Base-by-base conservation (phyloP, 2,113 vertebrate species). In the Galbula dea region DNA sequence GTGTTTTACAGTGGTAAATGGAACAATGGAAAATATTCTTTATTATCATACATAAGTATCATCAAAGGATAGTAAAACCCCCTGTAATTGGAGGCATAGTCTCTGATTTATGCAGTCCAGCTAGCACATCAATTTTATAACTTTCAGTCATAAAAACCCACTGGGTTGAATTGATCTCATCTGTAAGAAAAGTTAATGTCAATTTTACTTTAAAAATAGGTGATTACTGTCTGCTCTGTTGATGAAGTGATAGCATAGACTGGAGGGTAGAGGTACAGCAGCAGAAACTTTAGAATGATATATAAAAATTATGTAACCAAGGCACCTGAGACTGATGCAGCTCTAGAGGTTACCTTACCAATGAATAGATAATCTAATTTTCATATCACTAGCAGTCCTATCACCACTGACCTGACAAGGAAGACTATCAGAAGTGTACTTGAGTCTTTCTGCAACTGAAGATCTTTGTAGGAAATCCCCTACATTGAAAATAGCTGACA, bases 221-320 rank as follows among this genome's bases (percentile, higher is more conserved):
- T 23, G 10, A 34, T 88, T 62, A 32, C 20, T 63, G 52, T 3
- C 48, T 86, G 21, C n/a, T 83, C 3, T 77, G 58, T 61, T 79
- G 55, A 23, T 68, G 19, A 81, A 85, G 51, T 24, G 27, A 4
- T 39, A 14, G 24, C 19, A 27, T 36, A 39, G 36, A 2, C n/a
- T 67, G 48, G 34, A 93, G 15, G 43, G 11, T 7, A 27, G 15
- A 6, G 30, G 3, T n/a, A 10, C n/a, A 72, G 66, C 26, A 66
- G 62, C 27, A 74, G 86, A 82, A 63, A 32, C 22, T 59, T 65
- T 0, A 32, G 48, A 83, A 30, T 63, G 18, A 2, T 37, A 12
- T 8, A 10, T 39, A 52, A 48, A 83, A 73, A 22, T 68, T 3
- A 10, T 12, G 24, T 54, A 63, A 12, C 16, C 0, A 0, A 62